phyloP scores from a whole-genome alignment of 2,797 vertebrate species.

The Hydrophis major region DNA sequence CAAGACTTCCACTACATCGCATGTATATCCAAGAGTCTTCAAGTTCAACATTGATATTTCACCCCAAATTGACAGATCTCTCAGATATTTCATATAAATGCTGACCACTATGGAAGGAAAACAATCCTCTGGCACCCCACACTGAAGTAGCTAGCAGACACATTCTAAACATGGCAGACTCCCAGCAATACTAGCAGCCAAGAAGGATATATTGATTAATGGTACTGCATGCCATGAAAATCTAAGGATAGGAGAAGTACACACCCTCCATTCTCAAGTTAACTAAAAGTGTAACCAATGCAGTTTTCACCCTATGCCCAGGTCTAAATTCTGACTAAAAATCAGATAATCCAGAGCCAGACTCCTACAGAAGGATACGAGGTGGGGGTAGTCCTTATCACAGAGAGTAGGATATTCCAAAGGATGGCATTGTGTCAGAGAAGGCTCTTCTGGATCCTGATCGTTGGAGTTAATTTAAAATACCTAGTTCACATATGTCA shows the following conservation, averaged over 20 bases:
- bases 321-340: not conserved
- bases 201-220: not conserved
- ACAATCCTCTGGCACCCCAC: not conserved
- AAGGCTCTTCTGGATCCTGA: not conserved
- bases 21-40: not conserved
- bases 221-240: not conserved
- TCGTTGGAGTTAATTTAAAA: not conserved
- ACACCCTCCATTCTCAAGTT: not conserved
- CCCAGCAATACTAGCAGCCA: not conserved
- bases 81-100: not conserved
- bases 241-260: not conserved
- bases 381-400: not conserved
- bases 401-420: not conserved
- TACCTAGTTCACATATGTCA: not conserved
- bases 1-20: not conserved
- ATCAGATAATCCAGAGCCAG: not conserved
- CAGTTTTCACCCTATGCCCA: not conserved
- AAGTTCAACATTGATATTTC: not conserved
- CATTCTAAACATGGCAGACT: not conserved
- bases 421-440: not conserved
- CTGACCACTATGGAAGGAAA: not conserved
- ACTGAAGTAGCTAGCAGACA: not conserved
- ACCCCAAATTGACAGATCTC: not conserved
- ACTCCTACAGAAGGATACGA: not conserved
- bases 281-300: not conserved